These are phyloP conservation scores for Sphinx pinastri DNA, from an alignment of 2,888 invertebrate species.

Conservation along the genomic window DNA sequence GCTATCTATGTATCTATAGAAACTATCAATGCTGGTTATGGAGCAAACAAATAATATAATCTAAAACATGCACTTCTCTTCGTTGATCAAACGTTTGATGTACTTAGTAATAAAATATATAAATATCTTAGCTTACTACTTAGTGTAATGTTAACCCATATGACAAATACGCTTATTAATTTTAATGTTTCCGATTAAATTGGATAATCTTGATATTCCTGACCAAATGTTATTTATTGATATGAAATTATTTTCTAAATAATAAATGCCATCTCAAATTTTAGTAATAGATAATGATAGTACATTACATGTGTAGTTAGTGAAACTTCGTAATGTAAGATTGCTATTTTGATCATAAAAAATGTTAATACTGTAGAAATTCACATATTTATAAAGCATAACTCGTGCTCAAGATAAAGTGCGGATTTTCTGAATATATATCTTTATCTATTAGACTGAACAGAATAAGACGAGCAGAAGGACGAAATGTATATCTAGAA, in stretches of 20 bases:
- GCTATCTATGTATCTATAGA: conserved; percentile 54
- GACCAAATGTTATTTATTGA: conserved; percentile 78
- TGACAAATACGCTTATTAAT: conserved; percentile 83
- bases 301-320: conserved; percentile 46
- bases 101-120: conserved; percentile 5
- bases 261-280: conserved; percentile 68
- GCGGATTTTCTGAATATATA: conserved; percentile 17
- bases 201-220: conserved; percentile 81
- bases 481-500: conserved; percentile 41
- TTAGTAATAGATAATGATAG: conserved; percentile 58
- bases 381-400: conserved; percentile 17
- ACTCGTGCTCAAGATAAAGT: conserved; percentile 18
- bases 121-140: conserved; percentile 34
- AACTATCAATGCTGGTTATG: conserved; percentile 67
- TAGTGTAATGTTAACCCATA: conserved; percentile 75
- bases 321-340: conserved; percentile 44
- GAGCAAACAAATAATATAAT: conserved; percentile 62
- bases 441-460: conserved; percentile 54
- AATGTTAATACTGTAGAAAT: conserved; percentile 12
- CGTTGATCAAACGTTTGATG: conserved; percentile 33
- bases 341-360: conserved; percentile 30
- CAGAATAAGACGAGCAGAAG: conserved; percentile 40
- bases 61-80: conserved; percentile 57
- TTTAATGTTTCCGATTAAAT: conserved; percentile 83
- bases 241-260: conserved; percentile 74